Evolutionary conservation across 37 sponge, comb jelly and placozoan species (phyloP).

Genomic region (Agelas oroides): DNA sequence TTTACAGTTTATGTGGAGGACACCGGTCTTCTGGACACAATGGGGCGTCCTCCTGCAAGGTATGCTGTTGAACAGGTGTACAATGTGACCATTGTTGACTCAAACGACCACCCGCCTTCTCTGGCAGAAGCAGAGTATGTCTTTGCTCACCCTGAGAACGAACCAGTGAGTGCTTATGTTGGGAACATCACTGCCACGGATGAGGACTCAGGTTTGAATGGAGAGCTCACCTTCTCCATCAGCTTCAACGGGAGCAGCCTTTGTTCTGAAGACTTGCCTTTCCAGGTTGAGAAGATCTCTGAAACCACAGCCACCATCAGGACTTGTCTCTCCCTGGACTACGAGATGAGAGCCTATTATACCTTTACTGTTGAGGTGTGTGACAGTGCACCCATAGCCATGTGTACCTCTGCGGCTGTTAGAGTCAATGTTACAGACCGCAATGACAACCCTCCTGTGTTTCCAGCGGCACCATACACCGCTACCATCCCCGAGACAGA

Average conservation of each 20-base stretch:
- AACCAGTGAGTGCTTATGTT: not conserved
- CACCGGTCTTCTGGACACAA: not conserved
- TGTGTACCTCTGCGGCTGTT: slow-evolving; percentile 29
- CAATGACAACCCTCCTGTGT: slow-evolving; percentile 71
- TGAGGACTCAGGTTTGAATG: slow-evolving; percentile 58
- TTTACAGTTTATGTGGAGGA: not conserved
- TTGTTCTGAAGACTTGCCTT: slow-evolving; percentile 36
- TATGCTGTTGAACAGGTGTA: not conserved
- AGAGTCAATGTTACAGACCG: slow-evolving; percentile 49
- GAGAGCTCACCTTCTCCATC: slow-evolving; percentile 33
- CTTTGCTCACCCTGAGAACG: slow-evolving; percentile 39
- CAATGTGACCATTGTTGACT: slow-evolving; percentile 58
- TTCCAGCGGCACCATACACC: slow-evolving; percentile 11
- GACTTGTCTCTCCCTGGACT: slow-evolving; percentile 38
- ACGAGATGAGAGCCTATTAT: slow-evolving; percentile 22
- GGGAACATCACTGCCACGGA: slow-evolving; percentile 45
- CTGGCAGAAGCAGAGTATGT: slow-evolving; percentile 24
- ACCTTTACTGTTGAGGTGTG: slow-evolving; percentile 27
- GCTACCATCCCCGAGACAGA: slow-evolving; percentile 43
- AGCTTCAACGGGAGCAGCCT: slow-evolving; percentile 7
- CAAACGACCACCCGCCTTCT: slow-evolving; percentile 65
- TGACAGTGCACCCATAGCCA: slow-evolving; percentile 33
- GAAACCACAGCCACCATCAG: slow-evolving; percentile 17
- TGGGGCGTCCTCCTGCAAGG: not conserved
- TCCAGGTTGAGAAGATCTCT: slow-evolving; percentile 20